These are phyloP conservation scores for Furcula furcula DNA, from an alignment of 2,888 invertebrate genomes.

Conservation along the genomic window DNA sequence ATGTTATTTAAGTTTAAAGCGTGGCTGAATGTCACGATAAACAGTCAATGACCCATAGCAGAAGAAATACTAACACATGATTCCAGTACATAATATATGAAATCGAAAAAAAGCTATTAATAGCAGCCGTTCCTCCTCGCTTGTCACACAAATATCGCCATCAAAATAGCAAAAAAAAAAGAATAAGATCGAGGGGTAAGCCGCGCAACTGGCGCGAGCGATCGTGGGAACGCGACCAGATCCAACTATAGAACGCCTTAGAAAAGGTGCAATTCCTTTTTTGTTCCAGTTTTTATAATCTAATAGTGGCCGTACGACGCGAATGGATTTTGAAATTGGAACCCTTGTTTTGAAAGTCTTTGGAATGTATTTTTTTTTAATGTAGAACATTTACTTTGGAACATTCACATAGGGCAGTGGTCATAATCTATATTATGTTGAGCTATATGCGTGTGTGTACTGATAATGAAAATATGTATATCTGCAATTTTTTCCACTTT, in stretches of 20 bases:
- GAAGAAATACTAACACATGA: too few species aligned
- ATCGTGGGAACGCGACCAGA: constrained; percentile 79
- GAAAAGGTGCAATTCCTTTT: constrained; percentile 79
- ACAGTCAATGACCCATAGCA: too few species aligned
- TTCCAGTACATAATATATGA: too few species aligned
- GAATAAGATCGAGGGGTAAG: constrained; percentile 63
- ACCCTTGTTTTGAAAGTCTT: constrained; percentile 37
- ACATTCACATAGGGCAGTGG: too few species aligned
- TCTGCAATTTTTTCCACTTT: too few species aligned
- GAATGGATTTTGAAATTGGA: constrained; percentile 66
- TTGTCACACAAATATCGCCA: constrained; percentile 64
- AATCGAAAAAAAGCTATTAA: constrained; percentile 26
- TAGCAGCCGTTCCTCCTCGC: constrained; percentile 42
- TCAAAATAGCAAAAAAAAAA: constrained; percentile 57
- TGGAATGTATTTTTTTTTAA: too few species aligned
- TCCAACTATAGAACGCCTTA: constrained; percentile 77
- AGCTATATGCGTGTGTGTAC: too few species aligned
- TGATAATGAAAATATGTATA: too few species aligned
- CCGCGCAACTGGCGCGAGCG: constrained; percentile 78
- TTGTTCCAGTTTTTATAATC: constrained; percentile 62
- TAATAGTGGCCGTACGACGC: constrained; percentile 57
- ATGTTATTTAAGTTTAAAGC: too few species aligned
- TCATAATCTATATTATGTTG: too few species aligned
- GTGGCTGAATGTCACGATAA: too few species aligned
- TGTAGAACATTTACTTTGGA: too few species aligned